Percentiles rank a stretch among this genome's conserved stretches.
phyloP scores from a whole-genome alignment of 1,140 invertebrate species.

The Procambarus virginalis region DNA sequence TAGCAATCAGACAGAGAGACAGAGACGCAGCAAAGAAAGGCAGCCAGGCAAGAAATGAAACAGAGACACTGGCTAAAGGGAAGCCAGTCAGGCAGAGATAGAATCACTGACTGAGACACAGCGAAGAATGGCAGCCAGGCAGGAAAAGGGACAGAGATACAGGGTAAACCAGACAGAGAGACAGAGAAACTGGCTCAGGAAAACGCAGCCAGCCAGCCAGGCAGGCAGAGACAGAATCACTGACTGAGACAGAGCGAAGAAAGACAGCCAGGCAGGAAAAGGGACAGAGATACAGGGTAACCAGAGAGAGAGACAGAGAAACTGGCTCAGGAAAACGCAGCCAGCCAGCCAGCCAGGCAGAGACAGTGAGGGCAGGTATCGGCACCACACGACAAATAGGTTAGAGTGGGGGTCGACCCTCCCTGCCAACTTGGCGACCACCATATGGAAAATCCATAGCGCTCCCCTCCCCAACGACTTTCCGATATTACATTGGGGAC shows the following conservation, averaged over 20 bases:
- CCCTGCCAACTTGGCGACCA: constrained; percentile 54
- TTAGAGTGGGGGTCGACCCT: not conserved
- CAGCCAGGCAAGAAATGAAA: not conserved
- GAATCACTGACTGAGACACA: not conserved
- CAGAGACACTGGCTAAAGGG: not conserved
- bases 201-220: not conserved
- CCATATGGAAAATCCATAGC: constrained; percentile 62
- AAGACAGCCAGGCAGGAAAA: not conserved
- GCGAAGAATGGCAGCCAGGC: not conserved
- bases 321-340: constrained; percentile 15
- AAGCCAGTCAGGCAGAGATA: not conserved
- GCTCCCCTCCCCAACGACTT: constrained; percentile 49
- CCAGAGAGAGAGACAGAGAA: not conserved
- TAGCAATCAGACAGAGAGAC: not conserved
- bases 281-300: not conserved
- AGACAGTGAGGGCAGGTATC: constrained; percentile 20
- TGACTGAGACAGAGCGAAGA: not conserved
- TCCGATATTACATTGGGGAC: constrained; percentile 60
- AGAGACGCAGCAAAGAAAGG: too few relatives aligned
- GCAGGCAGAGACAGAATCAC: not conserved
- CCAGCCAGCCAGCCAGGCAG: not conserved
- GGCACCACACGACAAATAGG: constrained; percentile 46
- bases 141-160: not conserved
- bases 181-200: constrained; percentile 19
- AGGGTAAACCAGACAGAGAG: not conserved